Conservation (phyloP, 2,113 vertebrate species). For the Daphoenositta chrysoptera region DNA sequence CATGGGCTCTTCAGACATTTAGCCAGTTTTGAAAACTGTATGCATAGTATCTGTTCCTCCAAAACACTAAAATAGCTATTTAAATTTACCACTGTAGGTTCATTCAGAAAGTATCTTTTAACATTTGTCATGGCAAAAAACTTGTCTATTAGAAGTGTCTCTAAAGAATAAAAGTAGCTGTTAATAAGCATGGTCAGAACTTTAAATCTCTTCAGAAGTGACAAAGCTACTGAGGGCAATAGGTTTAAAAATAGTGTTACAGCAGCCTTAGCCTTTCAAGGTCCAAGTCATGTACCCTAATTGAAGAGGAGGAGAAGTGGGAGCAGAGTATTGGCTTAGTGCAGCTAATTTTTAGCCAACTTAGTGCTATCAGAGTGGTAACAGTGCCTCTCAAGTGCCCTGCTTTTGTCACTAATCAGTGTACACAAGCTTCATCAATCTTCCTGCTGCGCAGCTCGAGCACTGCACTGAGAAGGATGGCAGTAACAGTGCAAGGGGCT, state of each 20-base stretch:
- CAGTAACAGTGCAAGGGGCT: slow-evolving; percentile 2
- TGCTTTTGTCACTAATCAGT: slow-evolving; percentile 9
- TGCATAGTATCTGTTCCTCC: not conserved
- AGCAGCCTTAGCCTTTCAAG: not conserved
- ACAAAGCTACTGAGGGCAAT: not conserved
- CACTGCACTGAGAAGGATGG: not conserved
- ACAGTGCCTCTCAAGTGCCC: slow-evolving; percentile 10
- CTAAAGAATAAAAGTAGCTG: not conserved
- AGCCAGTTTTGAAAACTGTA: not conserved
- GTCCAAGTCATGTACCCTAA: not conserved
- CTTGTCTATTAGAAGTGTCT: not conserved
- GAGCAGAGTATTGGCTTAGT: not conserved
- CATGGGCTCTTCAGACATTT: not conserved
- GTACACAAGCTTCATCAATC: slow-evolving; percentile 44
- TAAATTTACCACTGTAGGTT: not conserved
- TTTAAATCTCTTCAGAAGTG: not conserved
- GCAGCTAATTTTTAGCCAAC: slow-evolving; percentile 13
- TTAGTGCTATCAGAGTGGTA: not conserved
- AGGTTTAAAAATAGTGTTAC: not conserved
- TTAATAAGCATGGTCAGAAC: not conserved
- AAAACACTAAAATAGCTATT: not conserved
- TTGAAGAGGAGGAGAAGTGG: slow-evolving; percentile 33
- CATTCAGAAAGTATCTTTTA: not conserved
- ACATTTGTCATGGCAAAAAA: not conserved
- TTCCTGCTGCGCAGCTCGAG: not conserved